Conservation (phyloP, 2,888 invertebrate genomes). For the Myathropa florea region DNA sequence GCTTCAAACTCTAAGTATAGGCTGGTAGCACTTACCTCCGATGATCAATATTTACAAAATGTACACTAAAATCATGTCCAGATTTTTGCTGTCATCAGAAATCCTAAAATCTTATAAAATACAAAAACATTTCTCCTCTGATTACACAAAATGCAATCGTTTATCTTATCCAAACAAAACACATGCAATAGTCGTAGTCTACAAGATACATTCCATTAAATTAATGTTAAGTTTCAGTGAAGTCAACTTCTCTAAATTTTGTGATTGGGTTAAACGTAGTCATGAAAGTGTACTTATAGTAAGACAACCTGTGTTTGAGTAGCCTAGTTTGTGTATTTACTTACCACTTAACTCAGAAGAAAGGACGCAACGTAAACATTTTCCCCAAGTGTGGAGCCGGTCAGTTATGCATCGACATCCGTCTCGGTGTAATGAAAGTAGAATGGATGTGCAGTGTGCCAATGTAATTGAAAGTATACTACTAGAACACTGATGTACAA, state of each 20-base stretch:
- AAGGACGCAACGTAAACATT: constrained; percentile 3
- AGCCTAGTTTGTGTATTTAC: constrained; percentile 22
- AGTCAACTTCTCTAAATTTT: background rate
- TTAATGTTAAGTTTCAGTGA: background rate
- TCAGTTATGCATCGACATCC: background rate
- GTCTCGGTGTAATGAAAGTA: background rate
- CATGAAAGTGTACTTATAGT: background rate
- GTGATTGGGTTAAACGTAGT: background rate
- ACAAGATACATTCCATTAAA: background rate
- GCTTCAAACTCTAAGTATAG: too few species aligned
- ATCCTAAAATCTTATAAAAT: too few species aligned
- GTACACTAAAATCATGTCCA: too few species aligned
- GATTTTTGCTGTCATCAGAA: too few species aligned
- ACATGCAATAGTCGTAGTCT: background rate
- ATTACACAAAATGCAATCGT: background rate
- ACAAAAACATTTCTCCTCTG: too few species aligned
- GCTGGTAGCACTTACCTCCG: too few species aligned
- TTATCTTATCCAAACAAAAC: background rate
- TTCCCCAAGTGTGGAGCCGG: constrained; percentile 3
- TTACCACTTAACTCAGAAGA: constrained; percentile 19
- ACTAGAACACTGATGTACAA: background rate
- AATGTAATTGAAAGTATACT: constrained; percentile 1
- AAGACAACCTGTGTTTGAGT: background rate
- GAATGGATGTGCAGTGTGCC: background rate
- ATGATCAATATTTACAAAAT: too few species aligned